Conservation (phyloP, 2,113 vertebrate genomes). For the Anoplopoma fimbria region DNA sequence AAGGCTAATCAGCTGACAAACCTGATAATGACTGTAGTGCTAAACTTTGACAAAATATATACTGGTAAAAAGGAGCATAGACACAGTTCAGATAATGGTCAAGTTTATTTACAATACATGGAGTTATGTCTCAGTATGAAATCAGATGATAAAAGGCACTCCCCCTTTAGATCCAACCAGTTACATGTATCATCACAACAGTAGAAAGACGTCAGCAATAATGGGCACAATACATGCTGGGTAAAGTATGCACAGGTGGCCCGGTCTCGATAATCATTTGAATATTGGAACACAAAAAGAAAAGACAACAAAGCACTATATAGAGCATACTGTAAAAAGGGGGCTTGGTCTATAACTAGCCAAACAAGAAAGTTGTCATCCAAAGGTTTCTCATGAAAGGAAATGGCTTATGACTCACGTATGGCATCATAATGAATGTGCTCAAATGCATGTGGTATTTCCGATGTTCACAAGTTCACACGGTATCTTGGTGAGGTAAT, state of each 20-base stretch:
- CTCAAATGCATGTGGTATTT: background rate
- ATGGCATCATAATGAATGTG: background rate
- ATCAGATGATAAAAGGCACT: background rate
- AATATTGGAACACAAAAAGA: conserved; percentile 19
- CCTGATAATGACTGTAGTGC: conserved; percentile 15
- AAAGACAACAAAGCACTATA: conserved; percentile 2
- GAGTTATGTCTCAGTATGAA: conserved; percentile 2
- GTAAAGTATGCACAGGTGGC: conserved; percentile 31
- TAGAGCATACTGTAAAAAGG: conserved; percentile 4
- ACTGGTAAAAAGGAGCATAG: background rate
- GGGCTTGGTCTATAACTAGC: conserved; percentile 37
- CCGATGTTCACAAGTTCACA: background rate
- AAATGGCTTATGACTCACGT: conserved; percentile 49
- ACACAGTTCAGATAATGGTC: background rate
- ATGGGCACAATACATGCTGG: background rate
- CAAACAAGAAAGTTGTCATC: conserved; percentile 52
- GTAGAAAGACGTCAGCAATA: background rate
- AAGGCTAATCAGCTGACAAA: conserved; percentile 36
- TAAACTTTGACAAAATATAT: conserved; percentile 18
- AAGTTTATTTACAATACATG: background rate
- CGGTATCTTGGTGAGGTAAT: background rate
- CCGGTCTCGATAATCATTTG: conserved; percentile 23
- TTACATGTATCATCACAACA: conserved; percentile 1
- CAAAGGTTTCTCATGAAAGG: conserved; percentile 38
- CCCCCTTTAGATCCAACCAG: background rate